These are phyloP conservation scores for Dynastes hyllus DNA, from an alignment of 2,888 invertebrate species.

Conservation along the genomic window DNA sequence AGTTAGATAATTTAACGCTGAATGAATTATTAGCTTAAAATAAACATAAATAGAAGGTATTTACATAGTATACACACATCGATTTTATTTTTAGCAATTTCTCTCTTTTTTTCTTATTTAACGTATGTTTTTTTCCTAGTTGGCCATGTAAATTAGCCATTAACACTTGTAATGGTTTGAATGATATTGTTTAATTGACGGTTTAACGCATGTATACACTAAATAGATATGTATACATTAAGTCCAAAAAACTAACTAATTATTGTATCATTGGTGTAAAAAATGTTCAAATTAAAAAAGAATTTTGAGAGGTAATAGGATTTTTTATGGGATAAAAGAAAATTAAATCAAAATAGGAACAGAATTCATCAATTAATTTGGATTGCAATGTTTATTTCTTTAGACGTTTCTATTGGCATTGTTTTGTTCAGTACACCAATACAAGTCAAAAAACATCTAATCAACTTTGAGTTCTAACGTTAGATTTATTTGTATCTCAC, in stretches of 20 bases:
- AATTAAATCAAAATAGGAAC: no score
- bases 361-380: no score
- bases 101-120: conserved; percentile 2
- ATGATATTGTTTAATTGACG: neutral
- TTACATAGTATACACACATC: conserved; percentile 6
- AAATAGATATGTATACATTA: neutral
- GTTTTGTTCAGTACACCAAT: no score
- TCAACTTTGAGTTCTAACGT: no score
- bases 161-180: conserved; percentile 23
- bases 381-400: no score
- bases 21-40: conserved; percentile 17
- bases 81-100: conserved; percentile 26
- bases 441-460: no score
- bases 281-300: no score
- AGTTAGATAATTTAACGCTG: conserved; percentile 23
- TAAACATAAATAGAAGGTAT: conserved; percentile 12
- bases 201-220: conserved; percentile 1
- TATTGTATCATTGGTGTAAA: neutral
- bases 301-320: no score
- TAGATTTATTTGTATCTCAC: no score
- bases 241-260: neutral
- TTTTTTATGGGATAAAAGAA: no score
- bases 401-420: no score
- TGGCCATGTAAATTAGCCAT: neutral
- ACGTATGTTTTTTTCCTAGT: neutral